A percentile compares a stretch with the other conserved stretches of the same genome.
phyloP scores from a whole-genome alignment of 2,888 invertebrate genomes.

The Polietes domitor region DNA sequence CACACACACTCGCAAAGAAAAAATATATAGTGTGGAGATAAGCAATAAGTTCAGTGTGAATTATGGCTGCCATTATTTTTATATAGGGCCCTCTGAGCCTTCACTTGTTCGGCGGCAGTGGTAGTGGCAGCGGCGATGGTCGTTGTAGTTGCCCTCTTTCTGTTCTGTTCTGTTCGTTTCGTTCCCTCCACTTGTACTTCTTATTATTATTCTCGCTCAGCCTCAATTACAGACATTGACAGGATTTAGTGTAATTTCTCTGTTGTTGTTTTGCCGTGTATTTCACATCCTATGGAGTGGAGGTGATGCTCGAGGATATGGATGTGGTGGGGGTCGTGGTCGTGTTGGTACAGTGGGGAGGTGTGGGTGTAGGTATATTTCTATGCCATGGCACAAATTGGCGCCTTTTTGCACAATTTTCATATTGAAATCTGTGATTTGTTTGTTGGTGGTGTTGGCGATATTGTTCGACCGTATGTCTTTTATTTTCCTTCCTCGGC shows the following conservation, averaged over 20 bases:
- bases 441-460: conserved; percentile 21
- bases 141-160: not conserved
- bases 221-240: conserved; percentile 54
- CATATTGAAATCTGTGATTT: conserved; percentile 52
- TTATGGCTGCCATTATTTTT: conserved; percentile 75
- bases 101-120: not conserved
- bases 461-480: conserved; percentile 33
- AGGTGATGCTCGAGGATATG: too few species aligned
- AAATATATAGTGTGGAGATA: conserved; percentile 70
- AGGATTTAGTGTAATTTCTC: conserved; percentile 48
- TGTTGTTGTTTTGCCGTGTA: conserved; percentile 29
- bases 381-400: conserved; percentile 28
- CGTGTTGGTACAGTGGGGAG: not conserved
- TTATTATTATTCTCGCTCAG: conserved; percentile 41
- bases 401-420: conserved; percentile 41
- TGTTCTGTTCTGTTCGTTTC: not conserved
- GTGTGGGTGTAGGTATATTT: not conserved
- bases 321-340: not conserved
- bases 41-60: conserved; percentile 78
- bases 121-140: not conserved
- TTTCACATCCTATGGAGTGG: not conserved
- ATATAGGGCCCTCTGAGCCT: conserved; percentile 26
- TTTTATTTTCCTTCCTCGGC: conserved; percentile 4
- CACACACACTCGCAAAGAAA: not conserved
- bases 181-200: not conserved